Conservation (phyloP, 2,113 vertebrate genomes). For the Pterocles burchelli region DNA sequence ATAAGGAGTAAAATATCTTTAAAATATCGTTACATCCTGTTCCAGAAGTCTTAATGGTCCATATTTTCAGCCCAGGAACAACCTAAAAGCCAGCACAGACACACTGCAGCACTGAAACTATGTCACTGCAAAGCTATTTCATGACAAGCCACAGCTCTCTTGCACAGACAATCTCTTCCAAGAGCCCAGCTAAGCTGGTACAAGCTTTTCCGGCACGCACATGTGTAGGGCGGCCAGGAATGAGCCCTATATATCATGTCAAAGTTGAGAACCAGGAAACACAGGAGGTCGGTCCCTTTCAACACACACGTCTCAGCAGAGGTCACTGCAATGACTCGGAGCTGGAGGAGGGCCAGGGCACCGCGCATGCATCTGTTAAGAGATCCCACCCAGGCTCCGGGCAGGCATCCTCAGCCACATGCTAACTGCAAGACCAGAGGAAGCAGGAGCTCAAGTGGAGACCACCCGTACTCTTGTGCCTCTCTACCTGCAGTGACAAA, state of each 20-base stretch:
- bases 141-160: neutral
- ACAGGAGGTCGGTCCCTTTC: neutral
- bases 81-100: slow-evolving; percentile 6
- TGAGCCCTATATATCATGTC: neutral
- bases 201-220: neutral
- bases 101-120: neutral
- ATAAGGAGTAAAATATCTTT: neutral
- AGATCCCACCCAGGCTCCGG: neutral
- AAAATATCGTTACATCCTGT: neutral
- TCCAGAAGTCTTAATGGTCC: slow-evolving; percentile 18
- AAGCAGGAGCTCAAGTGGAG: neutral
- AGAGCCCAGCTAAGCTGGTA: neutral
- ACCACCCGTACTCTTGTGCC: neutral
- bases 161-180: neutral
- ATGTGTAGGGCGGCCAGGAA: neutral
- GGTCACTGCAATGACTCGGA: neutral
- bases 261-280: neutral
- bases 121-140: neutral
- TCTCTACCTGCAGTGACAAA: neutral
- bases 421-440: neutral
- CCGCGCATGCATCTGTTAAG: neutral
- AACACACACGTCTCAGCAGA: neutral
- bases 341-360: slow-evolving; percentile 16
- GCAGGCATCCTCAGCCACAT: neutral
- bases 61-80: slow-evolving; percentile 23